A percentile compares a stretch with the other conserved stretches of the same genome.
Evolutionary conservation across 2,797 vertebrate species (phyloP).

Genomic region (Nothura maculosa): DNA sequence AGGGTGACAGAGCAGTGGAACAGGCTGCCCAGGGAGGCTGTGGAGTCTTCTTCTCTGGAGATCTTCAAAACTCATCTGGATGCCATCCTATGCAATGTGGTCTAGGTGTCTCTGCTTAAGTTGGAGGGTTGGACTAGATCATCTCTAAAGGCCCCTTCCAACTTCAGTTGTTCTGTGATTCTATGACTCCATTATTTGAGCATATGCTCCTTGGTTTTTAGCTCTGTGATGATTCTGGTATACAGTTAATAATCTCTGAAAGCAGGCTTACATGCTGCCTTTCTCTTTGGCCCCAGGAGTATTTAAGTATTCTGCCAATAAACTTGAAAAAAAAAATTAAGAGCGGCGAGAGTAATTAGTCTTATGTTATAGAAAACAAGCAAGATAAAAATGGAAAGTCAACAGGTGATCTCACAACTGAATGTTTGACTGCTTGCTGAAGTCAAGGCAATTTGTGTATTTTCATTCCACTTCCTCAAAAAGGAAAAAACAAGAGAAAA

Average conservation of each 20-base stretch:
- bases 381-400: not conserved
- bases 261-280: not conserved
- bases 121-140: too few species aligned
- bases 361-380: not conserved
- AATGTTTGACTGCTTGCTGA: not conserved
- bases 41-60: too few species aligned
- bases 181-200: not conserved
- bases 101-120: too few species aligned
- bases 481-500: not conserved
- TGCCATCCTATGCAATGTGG: too few species aligned
- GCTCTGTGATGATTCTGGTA: not conserved
- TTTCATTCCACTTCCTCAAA: not conserved
- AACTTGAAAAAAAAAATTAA: not conserved
- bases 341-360: not conserved
- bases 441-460: not conserved
- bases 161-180: too few species aligned
- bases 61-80: too few species aligned
- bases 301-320: not conserved
- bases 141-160: too few species aligned
- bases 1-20: too few species aligned
- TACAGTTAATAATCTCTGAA: not conserved
- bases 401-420: not conserved
- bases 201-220: not conserved
- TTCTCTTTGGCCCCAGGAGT: not conserved
- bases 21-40: too few species aligned